These are phyloP conservation scores for Aricia agestis DNA, from an alignment of 1,140 invertebrate genomes.

Conservation along the genomic window DNA sequence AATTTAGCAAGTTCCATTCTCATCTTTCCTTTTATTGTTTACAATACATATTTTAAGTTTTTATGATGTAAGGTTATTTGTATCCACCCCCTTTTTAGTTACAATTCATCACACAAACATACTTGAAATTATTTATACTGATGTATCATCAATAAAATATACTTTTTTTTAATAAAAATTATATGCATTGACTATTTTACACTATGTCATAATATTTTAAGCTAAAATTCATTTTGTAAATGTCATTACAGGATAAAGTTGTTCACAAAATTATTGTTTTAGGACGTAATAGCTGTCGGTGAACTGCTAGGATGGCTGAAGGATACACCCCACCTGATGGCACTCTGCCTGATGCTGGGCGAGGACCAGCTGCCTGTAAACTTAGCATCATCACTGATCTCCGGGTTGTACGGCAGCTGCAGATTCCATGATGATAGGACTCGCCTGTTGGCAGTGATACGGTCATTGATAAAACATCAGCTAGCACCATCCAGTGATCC, in stretches of 20 bases:
- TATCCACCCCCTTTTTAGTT: constrained; percentile 38
- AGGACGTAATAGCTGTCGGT: constrained; percentile 86
- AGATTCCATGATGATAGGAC: constrained; percentile 87
- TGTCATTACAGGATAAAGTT: no score
- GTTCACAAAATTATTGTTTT: constrained; percentile 34
- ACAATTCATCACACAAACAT: not conserved
- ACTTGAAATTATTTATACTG: not conserved
- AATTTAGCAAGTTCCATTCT: not conserved
- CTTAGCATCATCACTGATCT: constrained; percentile 83
- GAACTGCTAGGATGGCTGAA: constrained; percentile 88
- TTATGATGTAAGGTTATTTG: constrained; percentile 14
- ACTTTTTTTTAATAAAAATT: no score
- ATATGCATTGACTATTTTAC: no score
- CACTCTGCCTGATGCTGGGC: constrained; percentile 86
- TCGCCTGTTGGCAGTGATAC: constrained; percentile 85
- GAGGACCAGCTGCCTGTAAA: constrained; percentile 80
- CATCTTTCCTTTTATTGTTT: not conserved
- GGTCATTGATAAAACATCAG: constrained; percentile 90
- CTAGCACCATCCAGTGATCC: constrained; percentile 89
- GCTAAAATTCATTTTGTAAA: no score
- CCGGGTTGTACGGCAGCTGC: constrained; percentile 90
- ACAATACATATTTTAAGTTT: not conserved
- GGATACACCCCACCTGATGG: constrained; percentile 87
- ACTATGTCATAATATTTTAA: no score
- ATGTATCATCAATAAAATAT: no score